These are phyloP conservation scores for Brachycybe producta DNA, from an alignment of 2,888 invertebrate genomes.

Conservation along the genomic window DNA sequence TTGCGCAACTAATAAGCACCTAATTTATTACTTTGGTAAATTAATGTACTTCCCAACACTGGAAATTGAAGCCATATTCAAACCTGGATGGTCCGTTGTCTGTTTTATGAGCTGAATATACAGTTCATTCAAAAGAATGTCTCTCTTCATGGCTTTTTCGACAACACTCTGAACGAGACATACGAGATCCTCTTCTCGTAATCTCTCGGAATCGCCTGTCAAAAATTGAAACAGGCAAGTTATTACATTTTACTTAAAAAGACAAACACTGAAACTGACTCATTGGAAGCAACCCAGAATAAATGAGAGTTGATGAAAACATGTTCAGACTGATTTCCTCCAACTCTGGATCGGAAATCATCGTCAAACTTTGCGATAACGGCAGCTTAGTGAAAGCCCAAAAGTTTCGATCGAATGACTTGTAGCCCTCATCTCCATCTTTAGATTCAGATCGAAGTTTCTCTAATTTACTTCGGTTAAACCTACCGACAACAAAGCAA, in stretches of 20 bases:
- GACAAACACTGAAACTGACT: slow-evolving; percentile 5
- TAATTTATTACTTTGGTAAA: too few species aligned
- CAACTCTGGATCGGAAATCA: slow-evolving; percentile 67
- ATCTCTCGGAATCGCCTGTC: slow-evolving; percentile 38
- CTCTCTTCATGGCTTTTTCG: slow-evolving; percentile 81
- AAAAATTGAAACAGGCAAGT: too few species aligned
- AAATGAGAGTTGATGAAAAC: slow-evolving; percentile 76
- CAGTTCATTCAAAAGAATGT: slow-evolving; percentile 71
- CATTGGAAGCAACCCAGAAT: slow-evolving; percentile 60
- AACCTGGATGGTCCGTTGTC: slow-evolving; percentile 51
- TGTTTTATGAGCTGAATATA: slow-evolving; percentile 86
- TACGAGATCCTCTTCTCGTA: slow-evolving; percentile 66
- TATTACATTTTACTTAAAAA: background rate
- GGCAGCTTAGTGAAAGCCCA: slow-evolving; percentile 80
- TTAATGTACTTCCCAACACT: too few species aligned
- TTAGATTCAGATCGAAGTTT: slow-evolving; percentile 35
- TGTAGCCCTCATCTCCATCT: slow-evolving; percentile 68
- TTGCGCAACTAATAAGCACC: too few species aligned
- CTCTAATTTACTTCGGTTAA: slow-evolving; percentile 72
- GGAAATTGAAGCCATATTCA: too few species aligned
- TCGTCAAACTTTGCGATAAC: slow-evolving; percentile 67
- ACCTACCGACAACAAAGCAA: slow-evolving; percentile 27
- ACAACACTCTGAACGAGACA: slow-evolving; percentile 76
- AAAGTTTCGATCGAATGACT: slow-evolving; percentile 69
- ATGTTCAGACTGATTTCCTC: slow-evolving; percentile 72